phyloP scores from a whole-genome alignment of 2,113 vertebrate genomes.

The Scophthalmus maximus region DNA sequence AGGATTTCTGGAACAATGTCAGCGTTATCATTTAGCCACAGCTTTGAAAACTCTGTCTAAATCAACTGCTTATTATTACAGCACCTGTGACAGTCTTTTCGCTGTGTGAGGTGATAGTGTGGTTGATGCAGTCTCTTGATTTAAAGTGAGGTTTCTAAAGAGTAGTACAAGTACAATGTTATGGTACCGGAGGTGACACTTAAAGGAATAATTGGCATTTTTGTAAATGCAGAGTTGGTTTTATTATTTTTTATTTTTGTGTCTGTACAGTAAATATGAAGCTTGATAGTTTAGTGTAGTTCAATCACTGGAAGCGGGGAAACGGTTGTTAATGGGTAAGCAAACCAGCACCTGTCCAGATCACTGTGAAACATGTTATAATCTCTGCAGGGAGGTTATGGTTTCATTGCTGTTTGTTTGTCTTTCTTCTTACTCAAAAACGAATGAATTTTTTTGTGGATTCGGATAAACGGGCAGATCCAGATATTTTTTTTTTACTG shows the following conservation, averaged over 20 bases:
- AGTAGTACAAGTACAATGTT: slow-evolving; percentile 7
- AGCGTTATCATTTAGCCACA: slow-evolving; percentile 7
- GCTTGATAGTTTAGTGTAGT: too few species aligned
- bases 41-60: background rate
- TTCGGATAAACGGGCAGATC: background rate
- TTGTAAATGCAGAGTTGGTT: background rate
- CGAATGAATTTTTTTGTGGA: background rate
- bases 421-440: too few species aligned
- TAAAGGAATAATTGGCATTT: background rate
- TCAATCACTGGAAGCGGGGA: background rate
- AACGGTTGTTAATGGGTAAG: background rate
- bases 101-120: too few species aligned
- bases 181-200: too few species aligned
- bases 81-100: too few species aligned
- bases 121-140: background rate
- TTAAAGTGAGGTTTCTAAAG: background rate
- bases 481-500: background rate
- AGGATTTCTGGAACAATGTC: slow-evolving; percentile 22
- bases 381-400: too few species aligned
- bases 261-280: background rate
- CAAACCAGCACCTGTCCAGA: background rate
- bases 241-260: background rate
- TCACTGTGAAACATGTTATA: background rate
- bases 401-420: background rate
- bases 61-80: too few species aligned